Base-by-base conservation (phyloP, 2,888 invertebrate species). In the Mamestra brassicae region DNA sequence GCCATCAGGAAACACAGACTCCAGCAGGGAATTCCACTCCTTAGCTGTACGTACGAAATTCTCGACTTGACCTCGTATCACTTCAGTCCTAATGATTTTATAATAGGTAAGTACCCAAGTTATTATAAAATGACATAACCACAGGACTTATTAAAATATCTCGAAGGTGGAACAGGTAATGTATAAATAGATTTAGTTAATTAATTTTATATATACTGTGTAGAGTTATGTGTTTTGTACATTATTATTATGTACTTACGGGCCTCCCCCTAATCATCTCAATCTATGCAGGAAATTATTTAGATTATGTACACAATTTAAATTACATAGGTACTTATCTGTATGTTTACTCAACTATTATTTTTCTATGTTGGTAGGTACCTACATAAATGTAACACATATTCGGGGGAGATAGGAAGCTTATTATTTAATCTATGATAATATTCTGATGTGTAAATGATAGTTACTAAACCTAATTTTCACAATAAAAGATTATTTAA, bases 221-320 rank as follows among this genome's bases (percentile, higher is more conserved):
- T 50, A 50, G 36, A 58, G 6, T 4, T 0, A 60, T 38, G 71
- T 71, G n/a, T 55, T 72, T 80, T 4, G 15, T 62, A 26, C 1
- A 34, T 72, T 50, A 45, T 47, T 38, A 54, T 26, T 60, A 54
- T 6, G 5, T 52, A 45, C 42, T 45, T 10, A 55, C 72, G 76
- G 78, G 76, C 3, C 26, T 17, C 6, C 78, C 78, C 78, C 82
- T 75, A 15, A 81, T 81, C 78, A 15, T 36, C n/a, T 15, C 3
- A 74, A 77, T 76, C 73, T 52, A 61, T 50, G 3, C 67, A 47
- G 62, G 76, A 58, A 67, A 54, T 60, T 34, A 75, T 58, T 66
- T 50, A 55, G 15, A 81, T 81, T 54, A 71, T 54, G n/a, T 64
- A 77, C 0, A 45, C 26, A 45, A 45, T 74, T 52, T 45, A 15